phyloP scores from a whole-genome alignment of 2,888 invertebrate genomes.

The Caenorhabditis becei region DNA sequence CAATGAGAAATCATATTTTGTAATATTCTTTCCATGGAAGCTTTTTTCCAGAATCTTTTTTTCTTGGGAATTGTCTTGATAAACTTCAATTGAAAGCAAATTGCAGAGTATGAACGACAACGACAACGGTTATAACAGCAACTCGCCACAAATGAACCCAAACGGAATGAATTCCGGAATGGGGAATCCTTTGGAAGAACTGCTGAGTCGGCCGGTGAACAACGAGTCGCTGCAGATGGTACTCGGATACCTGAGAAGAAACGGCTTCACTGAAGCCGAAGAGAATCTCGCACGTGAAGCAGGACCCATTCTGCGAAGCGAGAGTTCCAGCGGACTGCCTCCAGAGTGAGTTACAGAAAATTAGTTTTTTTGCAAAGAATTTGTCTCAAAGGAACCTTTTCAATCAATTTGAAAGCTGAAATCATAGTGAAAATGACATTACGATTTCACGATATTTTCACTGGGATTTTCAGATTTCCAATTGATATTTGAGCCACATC shows the following conservation, averaged over 20 bases:
- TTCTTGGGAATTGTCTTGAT: too few relatives aligned
- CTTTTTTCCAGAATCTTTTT: too few relatives aligned
- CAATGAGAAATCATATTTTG: too few relatives aligned
- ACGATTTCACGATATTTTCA: too few relatives aligned
- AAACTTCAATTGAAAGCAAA: too few relatives aligned
- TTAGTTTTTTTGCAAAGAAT: too few relatives aligned
- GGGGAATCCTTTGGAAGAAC: conserved; percentile 11
- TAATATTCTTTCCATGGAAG: too few relatives aligned
- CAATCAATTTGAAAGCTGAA: too few relatives aligned
- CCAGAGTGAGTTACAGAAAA: conserved; percentile 53
- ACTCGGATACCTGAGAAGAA: conserved; percentile 61
- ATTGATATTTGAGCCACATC: too few relatives aligned
- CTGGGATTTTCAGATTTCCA: too few relatives aligned
- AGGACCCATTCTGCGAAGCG: conserved; percentile 34
- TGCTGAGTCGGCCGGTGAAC: conserved; percentile 35
- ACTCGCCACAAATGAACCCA: conserved; percentile 32
- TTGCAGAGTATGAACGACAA: conserved; percentile 36
- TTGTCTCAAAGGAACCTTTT: too few relatives aligned
- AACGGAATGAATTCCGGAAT: background rate
- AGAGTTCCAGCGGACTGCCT: conserved; percentile 46
- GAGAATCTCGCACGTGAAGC: conserved; percentile 66
- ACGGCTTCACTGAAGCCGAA: conserved; percentile 69
- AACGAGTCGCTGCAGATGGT: conserved; percentile 63
- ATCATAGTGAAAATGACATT: too few relatives aligned
- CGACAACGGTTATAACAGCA: conserved; percentile 26